A percentile compares a stretch with the other conserved stretches of the same genome.
Conservation (phyloP, 2,113 vertebrate genomes). For the Cyanoramphus novaezelandiae region DNA sequence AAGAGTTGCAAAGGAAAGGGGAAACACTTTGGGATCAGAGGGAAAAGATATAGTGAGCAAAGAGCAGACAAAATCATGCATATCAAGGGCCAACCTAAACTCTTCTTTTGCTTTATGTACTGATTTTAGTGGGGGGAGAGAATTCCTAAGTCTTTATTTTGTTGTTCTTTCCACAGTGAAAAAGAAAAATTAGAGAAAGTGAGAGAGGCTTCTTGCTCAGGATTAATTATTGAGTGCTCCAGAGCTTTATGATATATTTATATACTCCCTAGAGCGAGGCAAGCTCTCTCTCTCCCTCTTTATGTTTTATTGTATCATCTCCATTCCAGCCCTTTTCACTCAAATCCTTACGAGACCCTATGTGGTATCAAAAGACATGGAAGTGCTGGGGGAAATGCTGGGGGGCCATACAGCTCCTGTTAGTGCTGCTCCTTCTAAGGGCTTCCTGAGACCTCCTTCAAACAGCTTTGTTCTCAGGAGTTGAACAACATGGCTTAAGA, state of each 20-base stretch:
- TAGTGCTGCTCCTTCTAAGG: background rate
- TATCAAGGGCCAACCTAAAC: background rate
- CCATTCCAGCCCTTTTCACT: background rate
- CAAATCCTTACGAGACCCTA: background rate
- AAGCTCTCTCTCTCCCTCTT: background rate
- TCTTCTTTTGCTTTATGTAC: background rate
- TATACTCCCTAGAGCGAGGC: background rate
- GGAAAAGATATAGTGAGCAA: background rate
- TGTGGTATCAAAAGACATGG: background rate
- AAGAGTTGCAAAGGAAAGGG: background rate
- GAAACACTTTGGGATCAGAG: background rate
- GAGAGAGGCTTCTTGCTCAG: background rate
- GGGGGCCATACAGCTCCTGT: accelerated
- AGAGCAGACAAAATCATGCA: background rate
- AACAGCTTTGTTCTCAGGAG: background rate
- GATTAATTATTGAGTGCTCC: conserved; percentile 53
- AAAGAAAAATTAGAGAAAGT: background rate
- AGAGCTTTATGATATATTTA: conserved; percentile 52
- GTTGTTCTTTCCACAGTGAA: background rate
- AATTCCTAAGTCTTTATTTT: background rate
- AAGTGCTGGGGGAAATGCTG: background rate
- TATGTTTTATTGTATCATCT: background rate
- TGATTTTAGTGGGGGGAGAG: background rate
- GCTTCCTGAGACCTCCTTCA: background rate
- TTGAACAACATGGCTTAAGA: background rate